Evolutionary conservation across 2,113 vertebrate species (phyloP), one percentile per base, ranked within the genome.

Genomic region (Melanerpes aurifrons): DNA sequence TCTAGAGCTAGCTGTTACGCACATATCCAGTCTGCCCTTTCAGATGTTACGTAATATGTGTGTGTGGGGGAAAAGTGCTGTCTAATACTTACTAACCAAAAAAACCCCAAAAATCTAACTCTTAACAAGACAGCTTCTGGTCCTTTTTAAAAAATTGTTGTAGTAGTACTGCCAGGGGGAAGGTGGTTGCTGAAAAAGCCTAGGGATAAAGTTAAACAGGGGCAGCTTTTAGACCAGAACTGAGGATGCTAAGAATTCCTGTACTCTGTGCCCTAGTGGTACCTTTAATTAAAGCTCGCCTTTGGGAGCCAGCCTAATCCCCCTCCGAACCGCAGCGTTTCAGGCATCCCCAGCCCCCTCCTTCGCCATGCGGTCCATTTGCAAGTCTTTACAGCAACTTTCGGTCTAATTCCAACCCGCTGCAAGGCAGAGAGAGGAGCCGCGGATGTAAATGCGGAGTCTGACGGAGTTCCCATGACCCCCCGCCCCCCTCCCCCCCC

Each of bases 271-370:
- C 93, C 69, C 93, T 81, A 72, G 86, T 94, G 68, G 93, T 91
- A 91, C 95, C 92, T 97, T 96, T 92, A 95, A 97, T 95, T 86
- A 96, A 97, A 96, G 93, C 90, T 95, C 92, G 29, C 67, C 95
- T 86, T 93, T 94, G 96, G 96, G 94, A 85, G 95, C 86, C 69
- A 94, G 93, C 92, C 95, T 94, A 96, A 95, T 93, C 93, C 92
- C 86, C 88, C 93, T 93, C 59, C 3, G 78, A 86, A 92, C 92
- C 95, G 85, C 94, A 92, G 91, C 76, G 7, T 79, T 70, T 79
- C 83, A 94, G 94, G 53, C 93, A 88, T 88, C 92, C 88, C 92
- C 94, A 84, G 87, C 91, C 89, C 74, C 92, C 82, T 76, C 86
- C 79, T 73, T 59, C 64, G 83, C 93, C 90, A 67, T 87, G 88